Conservation (phyloP, 2,797 vertebrate genomes). For the Myripristis jacobus region DNA sequence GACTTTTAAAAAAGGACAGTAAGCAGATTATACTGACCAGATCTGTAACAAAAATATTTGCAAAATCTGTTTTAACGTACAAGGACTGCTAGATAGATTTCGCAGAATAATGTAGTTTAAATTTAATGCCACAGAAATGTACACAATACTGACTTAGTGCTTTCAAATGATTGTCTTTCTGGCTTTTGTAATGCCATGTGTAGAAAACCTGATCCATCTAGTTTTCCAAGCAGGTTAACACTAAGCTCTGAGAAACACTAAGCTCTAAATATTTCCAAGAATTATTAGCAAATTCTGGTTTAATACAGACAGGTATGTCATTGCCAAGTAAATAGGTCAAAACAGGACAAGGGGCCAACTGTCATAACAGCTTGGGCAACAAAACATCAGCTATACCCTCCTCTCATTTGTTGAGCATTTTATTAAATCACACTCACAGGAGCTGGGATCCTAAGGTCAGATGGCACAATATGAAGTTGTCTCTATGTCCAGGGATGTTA, state of each 20-base stretch:
- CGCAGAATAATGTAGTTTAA: no score
- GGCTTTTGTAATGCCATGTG: not conserved
- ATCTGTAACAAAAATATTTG: not conserved
- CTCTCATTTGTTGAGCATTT: slow-evolving; percentile 9
- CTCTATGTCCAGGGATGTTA: not conserved
- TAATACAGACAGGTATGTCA: not conserved
- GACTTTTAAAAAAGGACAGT: not conserved
- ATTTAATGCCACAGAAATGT: not conserved
- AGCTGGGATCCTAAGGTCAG: slow-evolving; percentile 7
- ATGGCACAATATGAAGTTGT: not conserved
- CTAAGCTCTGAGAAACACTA: not conserved
- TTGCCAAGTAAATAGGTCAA: not conserved
- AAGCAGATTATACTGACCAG: not conserved
- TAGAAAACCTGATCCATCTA: no score
- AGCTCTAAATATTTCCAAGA: not conserved
- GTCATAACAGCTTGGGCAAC: no score
- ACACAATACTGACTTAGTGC: not conserved
- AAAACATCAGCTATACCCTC: no score
- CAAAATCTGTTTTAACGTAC: not conserved
- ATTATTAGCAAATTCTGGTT: not conserved
- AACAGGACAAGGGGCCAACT: not conserved
- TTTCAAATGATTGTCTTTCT: not conserved
- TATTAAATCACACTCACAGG: not conserved
- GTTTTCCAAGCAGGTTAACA: no score
- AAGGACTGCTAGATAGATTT: not conserved